Percentiles rank a stretch among this genome's conserved stretches.
Evolutionary conservation across 2,797 vertebrate genomes (phyloP).

Genomic region (Intellagama lesueurii): DNA sequence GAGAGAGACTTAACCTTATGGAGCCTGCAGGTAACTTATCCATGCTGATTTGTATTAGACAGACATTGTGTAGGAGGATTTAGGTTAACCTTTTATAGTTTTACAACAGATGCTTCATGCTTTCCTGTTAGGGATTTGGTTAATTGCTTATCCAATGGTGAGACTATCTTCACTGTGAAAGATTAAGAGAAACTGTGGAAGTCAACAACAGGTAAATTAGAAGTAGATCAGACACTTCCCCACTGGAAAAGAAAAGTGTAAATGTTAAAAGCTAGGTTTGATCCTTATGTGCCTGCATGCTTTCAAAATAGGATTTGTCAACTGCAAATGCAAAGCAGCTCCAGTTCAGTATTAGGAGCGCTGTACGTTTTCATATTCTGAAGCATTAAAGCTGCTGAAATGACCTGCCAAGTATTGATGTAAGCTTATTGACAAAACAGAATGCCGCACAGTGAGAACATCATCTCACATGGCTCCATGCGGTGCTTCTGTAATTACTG

Average conservation of each 20-base stretch:
- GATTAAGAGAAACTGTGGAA: constrained; percentile 71
- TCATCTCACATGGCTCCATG: constrained; percentile 62
- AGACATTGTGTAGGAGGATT: constrained; percentile 71
- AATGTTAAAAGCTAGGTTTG: constrained; percentile 75
- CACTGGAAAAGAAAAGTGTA: constrained; percentile 58
- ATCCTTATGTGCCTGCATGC: constrained; percentile 71
- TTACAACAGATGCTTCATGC: constrained; percentile 65
- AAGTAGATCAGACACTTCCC: constrained; percentile 69
- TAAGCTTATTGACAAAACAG: constrained; percentile 76
- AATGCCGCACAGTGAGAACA: constrained; percentile 72
- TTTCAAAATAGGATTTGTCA: constrained; percentile 78
- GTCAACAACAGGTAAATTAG: constrained; percentile 78
- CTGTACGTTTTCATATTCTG: constrained; percentile 72
- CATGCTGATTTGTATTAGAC: constrained; percentile 60
- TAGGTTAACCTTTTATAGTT: constrained; percentile 75
- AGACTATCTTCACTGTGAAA: constrained; percentile 67
- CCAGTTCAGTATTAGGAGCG: constrained; percentile 70
- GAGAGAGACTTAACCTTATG: constrained; percentile 40
- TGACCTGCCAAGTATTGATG: constrained; percentile 75
- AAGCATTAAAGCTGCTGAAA: constrained; percentile 73
- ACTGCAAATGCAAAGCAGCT: constrained; percentile 72
- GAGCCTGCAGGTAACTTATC: constrained; percentile 55
- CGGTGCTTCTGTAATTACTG: constrained; percentile 68
- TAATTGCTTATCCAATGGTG: constrained; percentile 74
- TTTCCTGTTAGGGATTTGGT: constrained; percentile 68